These are phyloP conservation scores for Diabrotica undecimpunctata DNA, from an alignment of 1,140 invertebrate species.

Conservation along the genomic window DNA sequence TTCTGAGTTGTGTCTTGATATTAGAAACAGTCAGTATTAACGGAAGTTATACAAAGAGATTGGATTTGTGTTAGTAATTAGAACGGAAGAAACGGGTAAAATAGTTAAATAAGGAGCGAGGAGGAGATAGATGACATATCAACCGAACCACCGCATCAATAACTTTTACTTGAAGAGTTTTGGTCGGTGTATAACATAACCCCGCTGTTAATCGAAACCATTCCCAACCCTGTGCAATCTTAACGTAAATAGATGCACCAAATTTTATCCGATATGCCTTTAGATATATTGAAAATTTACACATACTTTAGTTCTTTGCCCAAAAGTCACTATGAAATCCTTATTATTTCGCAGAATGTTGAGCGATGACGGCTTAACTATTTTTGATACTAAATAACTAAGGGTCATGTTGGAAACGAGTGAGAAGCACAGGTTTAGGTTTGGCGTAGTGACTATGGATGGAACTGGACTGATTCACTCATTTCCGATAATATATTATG, in stretches of 20 bases:
- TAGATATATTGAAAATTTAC: conserved; percentile 21
- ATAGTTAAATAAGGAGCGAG: conserved; percentile 6
- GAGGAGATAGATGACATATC: conserved; percentile 42
- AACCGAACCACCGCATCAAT: conserved; percentile 34
- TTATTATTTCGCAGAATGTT: conserved; percentile 18
- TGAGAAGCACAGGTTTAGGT: conserved; percentile 4
- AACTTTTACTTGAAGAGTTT: conserved; percentile 30
- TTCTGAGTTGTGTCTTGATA: too few species aligned
- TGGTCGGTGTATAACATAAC: conserved; percentile 30
- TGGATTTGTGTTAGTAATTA: background rate
- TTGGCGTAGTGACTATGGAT: conserved; percentile 20
- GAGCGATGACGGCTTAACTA: conserved; percentile 14
- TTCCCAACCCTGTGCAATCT: conserved; percentile 10
- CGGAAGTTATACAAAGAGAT: background rate
- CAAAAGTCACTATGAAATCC: conserved; percentile 8
- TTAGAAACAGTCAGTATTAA: too few species aligned
- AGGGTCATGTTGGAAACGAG: conserved; percentile 7
- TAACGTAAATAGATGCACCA: background rate
- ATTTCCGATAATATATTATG: conserved; percentile 30
- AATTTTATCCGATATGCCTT: conserved; percentile 10
- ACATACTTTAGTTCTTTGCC: conserved; percentile 11
- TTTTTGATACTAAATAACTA: conserved; percentile 21
- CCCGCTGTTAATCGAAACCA: conserved; percentile 26
- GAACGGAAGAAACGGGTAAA: background rate
- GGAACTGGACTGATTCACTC: conserved; percentile 41